Evolutionary conservation across 30 jellyfish, hydroid and myxozoan genomes (phyloP).

Genomic region (Pelagia noctiluca): DNA sequence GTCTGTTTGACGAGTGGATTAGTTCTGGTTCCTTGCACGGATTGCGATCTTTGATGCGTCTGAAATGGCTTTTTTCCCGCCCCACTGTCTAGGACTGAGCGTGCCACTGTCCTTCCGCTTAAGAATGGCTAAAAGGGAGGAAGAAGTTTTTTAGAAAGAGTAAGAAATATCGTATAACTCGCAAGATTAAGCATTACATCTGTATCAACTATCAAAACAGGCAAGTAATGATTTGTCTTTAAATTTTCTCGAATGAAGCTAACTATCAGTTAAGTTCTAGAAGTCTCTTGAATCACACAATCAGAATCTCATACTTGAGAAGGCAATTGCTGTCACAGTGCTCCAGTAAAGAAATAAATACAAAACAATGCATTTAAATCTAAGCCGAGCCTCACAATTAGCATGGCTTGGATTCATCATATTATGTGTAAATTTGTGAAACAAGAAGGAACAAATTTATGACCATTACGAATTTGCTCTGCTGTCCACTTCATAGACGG

Average conservation of each 20-base stretch:
- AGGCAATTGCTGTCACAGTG: conserved; percentile 5
- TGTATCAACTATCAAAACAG: no score
- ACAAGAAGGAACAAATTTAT: no score
- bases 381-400: conserved; percentile 74
- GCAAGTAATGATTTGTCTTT: not conserved
- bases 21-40: conserved; percentile 62
- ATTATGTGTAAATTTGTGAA: no score
- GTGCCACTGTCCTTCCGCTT: conserved; percentile 28
- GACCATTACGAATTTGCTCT: no score
- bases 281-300: not conserved
- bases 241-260: not conserved
- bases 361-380: not conserved
- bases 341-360: conserved; percentile 1
- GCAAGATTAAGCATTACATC: not conserved
- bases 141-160: not conserved
- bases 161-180: not conserved
- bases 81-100: conserved; percentile 28
- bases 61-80: conserved; percentile 24
- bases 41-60: conserved; percentile 74
- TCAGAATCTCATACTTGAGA: conserved; percentile 3
- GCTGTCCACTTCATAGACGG: no score
- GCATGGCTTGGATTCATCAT: conserved; percentile 86
- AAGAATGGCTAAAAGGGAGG: conserved; percentile 15
- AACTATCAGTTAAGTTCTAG: no score
- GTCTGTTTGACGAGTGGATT: conserved; percentile 42